These are phyloP conservation scores for Drosophila rufa DNA, from an alignment of 1,140 invertebrate species.

Conservation along the genomic window DNA sequence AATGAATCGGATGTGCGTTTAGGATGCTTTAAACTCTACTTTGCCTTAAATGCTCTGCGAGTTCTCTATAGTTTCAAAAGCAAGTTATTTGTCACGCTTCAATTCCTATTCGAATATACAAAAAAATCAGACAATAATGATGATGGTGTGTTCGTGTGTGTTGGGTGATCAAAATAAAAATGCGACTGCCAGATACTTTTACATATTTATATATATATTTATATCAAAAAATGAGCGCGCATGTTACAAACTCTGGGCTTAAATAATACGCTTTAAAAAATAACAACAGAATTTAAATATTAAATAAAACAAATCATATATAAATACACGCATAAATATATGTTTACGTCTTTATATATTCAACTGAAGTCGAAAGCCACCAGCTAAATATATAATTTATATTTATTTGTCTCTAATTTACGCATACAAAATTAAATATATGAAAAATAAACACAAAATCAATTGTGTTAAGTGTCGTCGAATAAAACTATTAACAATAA, in stretches of 20 bases:
- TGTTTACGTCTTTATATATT: slow-evolving; percentile 37
- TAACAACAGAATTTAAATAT: slow-evolving; percentile 84
- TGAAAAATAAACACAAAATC: slow-evolving; percentile 54
- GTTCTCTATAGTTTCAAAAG: slow-evolving; percentile 58
- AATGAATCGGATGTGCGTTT: slow-evolving; percentile 58
- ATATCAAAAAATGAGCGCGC: slow-evolving; percentile 82
- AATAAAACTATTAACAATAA: slow-evolving; percentile 68
- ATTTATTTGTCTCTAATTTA: slow-evolving; percentile 53
- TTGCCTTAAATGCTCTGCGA: slow-evolving; percentile 54
- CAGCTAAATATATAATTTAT: slow-evolving; percentile 49
- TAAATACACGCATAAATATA: slow-evolving; percentile 52
- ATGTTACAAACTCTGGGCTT: slow-evolving; percentile 81
- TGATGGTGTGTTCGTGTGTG: slow-evolving; percentile 1
- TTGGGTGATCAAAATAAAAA: slow-evolving; percentile 45
- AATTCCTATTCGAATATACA: slow-evolving; percentile 69
- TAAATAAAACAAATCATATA: slow-evolving; percentile 79
- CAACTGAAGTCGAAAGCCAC: slow-evolving; percentile 37
- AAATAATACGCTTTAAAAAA: slow-evolving; percentile 75
- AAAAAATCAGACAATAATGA: slow-evolving; percentile 30
- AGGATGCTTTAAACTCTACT: slow-evolving; percentile 39
- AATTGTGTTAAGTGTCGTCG: slow-evolving; percentile 19
- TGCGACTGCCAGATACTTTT: slow-evolving; percentile 54
- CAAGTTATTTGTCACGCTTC: slow-evolving; percentile 78
- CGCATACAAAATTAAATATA: slow-evolving; percentile 58
- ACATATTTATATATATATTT: slow-evolving; percentile 81